Conservation (phyloP, 1,140 invertebrate species). For the Drosophila sp. region DNA sequence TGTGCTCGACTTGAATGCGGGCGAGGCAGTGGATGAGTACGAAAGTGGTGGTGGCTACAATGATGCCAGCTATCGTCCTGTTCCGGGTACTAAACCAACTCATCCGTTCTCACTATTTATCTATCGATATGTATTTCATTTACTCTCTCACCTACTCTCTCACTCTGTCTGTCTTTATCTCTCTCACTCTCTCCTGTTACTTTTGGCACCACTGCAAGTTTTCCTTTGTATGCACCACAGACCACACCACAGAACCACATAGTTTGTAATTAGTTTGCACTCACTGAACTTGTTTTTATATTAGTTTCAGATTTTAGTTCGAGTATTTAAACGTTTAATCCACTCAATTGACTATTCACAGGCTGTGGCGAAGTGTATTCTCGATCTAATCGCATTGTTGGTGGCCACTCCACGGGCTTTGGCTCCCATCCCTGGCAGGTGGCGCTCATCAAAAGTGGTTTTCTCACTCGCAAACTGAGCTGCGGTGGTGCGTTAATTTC, state of each 20-base stretch:
- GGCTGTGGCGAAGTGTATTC: slow-evolving; percentile 95
- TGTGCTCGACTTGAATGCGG: slow-evolving; percentile 76
- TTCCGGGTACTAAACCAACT: slow-evolving; percentile 77
- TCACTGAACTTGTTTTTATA: slow-evolving; percentile 20
- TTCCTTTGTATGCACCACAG: slow-evolving; percentile 25
- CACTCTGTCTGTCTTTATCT: slow-evolving; percentile 20
- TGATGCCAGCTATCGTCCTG: slow-evolving; percentile 77
- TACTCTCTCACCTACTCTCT: slow-evolving; percentile 8
- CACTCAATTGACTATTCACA: slow-evolving; percentile 76
- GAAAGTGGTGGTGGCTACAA: slow-evolving; percentile 56
- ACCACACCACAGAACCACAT: slow-evolving; percentile 21
- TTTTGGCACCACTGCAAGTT: slow-evolving; percentile 37
- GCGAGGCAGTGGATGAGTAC: slow-evolving; percentile 78
- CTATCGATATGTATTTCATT: slow-evolving; percentile 3
- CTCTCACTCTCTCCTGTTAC: slow-evolving; percentile 11
- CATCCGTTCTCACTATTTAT: slow-evolving; percentile 34
- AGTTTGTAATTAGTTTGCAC: slow-evolving; percentile 19
- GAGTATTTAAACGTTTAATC: background rate
- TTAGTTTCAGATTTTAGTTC: background rate
- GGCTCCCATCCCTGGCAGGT: slow-evolving; percentile 98
- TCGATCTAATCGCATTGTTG: slow-evolving; percentile 94
- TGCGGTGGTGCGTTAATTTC: slow-evolving; percentile 96
- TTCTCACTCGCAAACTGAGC: slow-evolving; percentile 94
- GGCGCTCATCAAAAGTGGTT: slow-evolving; percentile 95
- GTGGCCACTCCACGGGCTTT: slow-evolving; percentile 94